Evolutionary conservation across 2,888 invertebrate genomes (phyloP), one percentile per base, ranked within the genome.

Genomic region (Drosophila flavopinicola): DNA sequence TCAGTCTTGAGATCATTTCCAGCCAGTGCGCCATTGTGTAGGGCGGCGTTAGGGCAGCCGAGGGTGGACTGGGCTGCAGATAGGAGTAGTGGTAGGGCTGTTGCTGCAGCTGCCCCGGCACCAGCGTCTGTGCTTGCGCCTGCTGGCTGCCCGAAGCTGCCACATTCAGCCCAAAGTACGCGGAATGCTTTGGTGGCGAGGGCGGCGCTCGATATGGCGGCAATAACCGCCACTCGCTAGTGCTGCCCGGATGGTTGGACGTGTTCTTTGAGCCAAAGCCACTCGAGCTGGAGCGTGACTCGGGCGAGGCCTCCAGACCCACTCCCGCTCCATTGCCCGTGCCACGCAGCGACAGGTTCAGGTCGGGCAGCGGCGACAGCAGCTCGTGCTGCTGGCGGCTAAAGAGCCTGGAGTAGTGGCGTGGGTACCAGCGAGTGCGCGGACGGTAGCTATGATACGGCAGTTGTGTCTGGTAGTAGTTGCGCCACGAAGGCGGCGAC

Each of bases 181-280:
- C 82, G 25, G 78, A 64, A 10, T 91, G 90, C 45, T 92, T 91
- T 25, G 93, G 92, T 11, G 94, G 93, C 30, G 95, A 94, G 38
- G 95, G 94, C 37, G 95, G 94, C 58, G 95, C 93, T 47, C 95
- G 92, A 90, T 95, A 96, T 9, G 96, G 95, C 45, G 96, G 96
- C 75, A 96, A 93, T 23, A 90, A 65, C 56, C 95, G 93, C 95
- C 95, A 95, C 89, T 95, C 95, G 68, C 94, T 94, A 51, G 95
- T 94, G 88, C 95, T 95, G 30, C 94, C 94, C 66, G 95, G 96
- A 86, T 95, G 95, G 58, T 91, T 90, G 23, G 95, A 95, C 29
- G 96, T 96, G 91, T 97, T 97, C 90, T 97, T 96, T 88, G 97
- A 97, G 64, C 97, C 97, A 90, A 97, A 97, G 10, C 97, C 97